Evolutionary conservation across 2,888 invertebrate species (phyloP), one percentile per base, ranked within the genome.

Genomic region (Drosophila prostipennis): DNA sequence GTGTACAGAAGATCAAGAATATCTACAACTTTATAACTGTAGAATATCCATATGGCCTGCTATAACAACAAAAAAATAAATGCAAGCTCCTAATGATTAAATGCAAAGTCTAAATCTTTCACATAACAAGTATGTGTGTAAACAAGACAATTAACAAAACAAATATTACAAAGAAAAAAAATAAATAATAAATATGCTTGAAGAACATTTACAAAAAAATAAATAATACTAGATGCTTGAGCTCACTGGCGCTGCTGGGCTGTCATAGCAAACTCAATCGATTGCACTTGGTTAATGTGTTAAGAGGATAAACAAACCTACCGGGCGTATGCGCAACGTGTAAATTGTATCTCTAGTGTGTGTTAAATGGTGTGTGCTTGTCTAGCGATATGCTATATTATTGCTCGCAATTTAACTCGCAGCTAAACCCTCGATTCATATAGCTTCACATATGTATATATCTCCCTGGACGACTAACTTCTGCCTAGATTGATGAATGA

Each of bases 321-420:
- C 76, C 23, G 46, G 67, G 58, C 79, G 74, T 71, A 77, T 78
- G 58, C 53, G 63, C 58, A 51, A 76, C 75, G 40, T 59, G 64
- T 49, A 45, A 26, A 8, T 39, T 23, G 2, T 36, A 46, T 39
- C 3, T 51, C 23, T 32, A 26, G 43, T 46, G 10, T 48, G 72
- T 61, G 46, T 72, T 69, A 59, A 39, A 52, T 36, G 63, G 63
- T 51, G 59, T 59, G 48, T 63, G 45, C 26, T 49, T 36, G 16
- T 59, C 59, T 40, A 40, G 45, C 36, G 60, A 60, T 60, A 56
- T 77, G 67, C 73, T 68, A 42, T 55, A 74, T 76, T 77, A 81
- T 81, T 79, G 74, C 84, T 80, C 74, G 76, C 59, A 57, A 55
- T 49, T 78, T 32, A 40, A 58, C 39, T 58, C n/a, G 53, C 53